These are phyloP conservation scores for Meandrusa payeni DNA, from an alignment of 2,888 invertebrate genomes.

Conservation along the genomic window DNA sequence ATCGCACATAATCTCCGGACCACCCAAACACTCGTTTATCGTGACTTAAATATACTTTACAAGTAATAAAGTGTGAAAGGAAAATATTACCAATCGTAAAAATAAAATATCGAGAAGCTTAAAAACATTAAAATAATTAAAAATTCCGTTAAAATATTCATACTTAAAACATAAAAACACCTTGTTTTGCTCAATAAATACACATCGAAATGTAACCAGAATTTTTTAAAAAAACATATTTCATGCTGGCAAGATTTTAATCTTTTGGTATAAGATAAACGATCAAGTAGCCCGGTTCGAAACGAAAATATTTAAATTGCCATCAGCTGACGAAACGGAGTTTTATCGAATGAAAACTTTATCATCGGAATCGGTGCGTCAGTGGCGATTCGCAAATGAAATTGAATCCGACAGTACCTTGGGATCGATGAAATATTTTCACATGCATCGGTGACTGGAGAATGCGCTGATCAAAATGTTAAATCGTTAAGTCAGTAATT, in stretches of 20 bases:
- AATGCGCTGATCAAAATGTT: slow-evolving; percentile 19
- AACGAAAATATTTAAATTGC: slow-evolving; percentile 25
- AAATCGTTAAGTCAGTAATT: slow-evolving; percentile 2
- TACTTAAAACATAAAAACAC: too few species aligned
- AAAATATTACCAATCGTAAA: too few species aligned
- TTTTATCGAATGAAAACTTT: slow-evolving; percentile 26
- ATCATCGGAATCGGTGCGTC: slow-evolving; percentile 26
- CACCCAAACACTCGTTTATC: too few species aligned
- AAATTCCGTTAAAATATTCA: too few species aligned
- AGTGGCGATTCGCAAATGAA: slow-evolving; percentile 20
- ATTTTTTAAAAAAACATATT: slow-evolving; percentile 20
- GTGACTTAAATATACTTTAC: too few species aligned
- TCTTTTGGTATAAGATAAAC: slow-evolving; percentile 19
- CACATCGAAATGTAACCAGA: slow-evolving; percentile 10
- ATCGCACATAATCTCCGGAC: too few species aligned
- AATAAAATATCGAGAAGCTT: too few species aligned
- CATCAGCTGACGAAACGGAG: slow-evolving; percentile 22
- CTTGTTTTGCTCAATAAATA: not conserved
- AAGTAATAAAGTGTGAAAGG: too few species aligned
- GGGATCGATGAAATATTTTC: slow-evolving; percentile 25
- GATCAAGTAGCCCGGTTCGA: slow-evolving; percentile 16
- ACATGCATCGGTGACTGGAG: slow-evolving; percentile 18
- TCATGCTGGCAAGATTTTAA: slow-evolving; percentile 20
- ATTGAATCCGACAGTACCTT: slow-evolving; percentile 22
- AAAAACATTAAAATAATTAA: too few species aligned